Evolutionary conservation across 2,888 invertebrate genomes (phyloP), one percentile per base, ranked within the genome.

Genomic region (Carabus problematicus): DNA sequence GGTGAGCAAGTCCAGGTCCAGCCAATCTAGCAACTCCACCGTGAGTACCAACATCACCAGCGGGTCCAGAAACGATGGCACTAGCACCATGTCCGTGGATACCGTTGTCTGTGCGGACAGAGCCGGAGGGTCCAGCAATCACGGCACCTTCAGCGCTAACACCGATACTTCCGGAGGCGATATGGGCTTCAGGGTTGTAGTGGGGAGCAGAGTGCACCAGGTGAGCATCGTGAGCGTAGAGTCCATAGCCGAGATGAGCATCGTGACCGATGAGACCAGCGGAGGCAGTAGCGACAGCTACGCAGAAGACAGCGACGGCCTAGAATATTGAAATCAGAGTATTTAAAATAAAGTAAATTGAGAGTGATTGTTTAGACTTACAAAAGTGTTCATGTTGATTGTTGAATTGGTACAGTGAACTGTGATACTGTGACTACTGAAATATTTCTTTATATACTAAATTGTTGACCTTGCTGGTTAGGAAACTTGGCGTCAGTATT

Each of bases 271-370:
- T 29, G 29, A 29, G 29, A 29, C 29, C 29, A 19, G 74, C 74
- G 68, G 72, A 73, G 64, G 74, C 74, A 7, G 71, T 64, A 9
- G 75, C 75, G 11, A 72, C 14, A 47, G 71, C 72, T 19, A 70
- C 68, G 70, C 70, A 72, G 12, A 73, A 62, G 47, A 70, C 70
- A 14, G 70, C 62, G 64, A 72, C 42, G 45, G 69, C 64, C 72
- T 72, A 47, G 9, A 70, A 52, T 12, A 56, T 29, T 52, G 19
- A 52, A 14, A 52, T 47, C 6, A 64, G 16, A 64, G 8, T 29
- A 11, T 19, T 18, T 45, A 45, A 7, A 12, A 45, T 12, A 12
- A 12, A 12, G 7, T 45, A 45, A 12, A 45, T 49, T 49, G 12
- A 49, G 9, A 8, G 2, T 16, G 12, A 14, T 49, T 52, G 18